Percentiles rank a stretch among this genome's conserved stretches.
Conservation (phyloP, 2,113 vertebrate genomes). For the Dipodomys spectabilis region DNA sequence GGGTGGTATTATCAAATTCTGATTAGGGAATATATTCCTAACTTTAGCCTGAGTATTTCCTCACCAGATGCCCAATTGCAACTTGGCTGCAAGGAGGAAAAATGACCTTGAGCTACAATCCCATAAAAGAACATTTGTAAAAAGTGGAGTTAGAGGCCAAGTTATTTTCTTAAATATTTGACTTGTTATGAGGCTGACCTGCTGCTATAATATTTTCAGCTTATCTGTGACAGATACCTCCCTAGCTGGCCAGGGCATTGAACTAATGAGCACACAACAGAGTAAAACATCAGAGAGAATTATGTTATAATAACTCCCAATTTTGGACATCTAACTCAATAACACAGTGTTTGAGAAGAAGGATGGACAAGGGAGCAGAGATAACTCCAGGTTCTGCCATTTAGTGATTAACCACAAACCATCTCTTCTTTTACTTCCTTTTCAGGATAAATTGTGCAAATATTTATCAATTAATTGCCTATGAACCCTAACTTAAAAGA, state of each 20-base stretch:
- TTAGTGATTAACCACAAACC: background rate
- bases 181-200: background rate
- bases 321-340: slow-evolving; percentile 1
- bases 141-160: slow-evolving; percentile 30
- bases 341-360: background rate
- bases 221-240: background rate
- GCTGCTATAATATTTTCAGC: slow-evolving; percentile 22
- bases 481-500: slow-evolving; percentile 25
- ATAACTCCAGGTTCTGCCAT: background rate
- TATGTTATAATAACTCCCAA: background rate
- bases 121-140: slow-evolving; percentile 55
- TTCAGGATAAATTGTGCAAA: slow-evolving; percentile 6
- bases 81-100: background rate
- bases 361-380: background rate
- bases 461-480: background rate
- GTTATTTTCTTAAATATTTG: slow-evolving; percentile 25
- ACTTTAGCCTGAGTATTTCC: background rate
- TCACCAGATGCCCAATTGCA: slow-evolving; percentile 13
- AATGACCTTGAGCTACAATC: slow-evolving; percentile 17
- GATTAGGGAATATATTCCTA: background rate
- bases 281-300: background rate
- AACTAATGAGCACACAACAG: background rate
- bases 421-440: background rate
- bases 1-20: slow-evolving; percentile 11
- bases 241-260: background rate